Evolutionary conservation across 2,888 invertebrate species (phyloP).

Genomic region (Stegana nigrithorax): DNA sequence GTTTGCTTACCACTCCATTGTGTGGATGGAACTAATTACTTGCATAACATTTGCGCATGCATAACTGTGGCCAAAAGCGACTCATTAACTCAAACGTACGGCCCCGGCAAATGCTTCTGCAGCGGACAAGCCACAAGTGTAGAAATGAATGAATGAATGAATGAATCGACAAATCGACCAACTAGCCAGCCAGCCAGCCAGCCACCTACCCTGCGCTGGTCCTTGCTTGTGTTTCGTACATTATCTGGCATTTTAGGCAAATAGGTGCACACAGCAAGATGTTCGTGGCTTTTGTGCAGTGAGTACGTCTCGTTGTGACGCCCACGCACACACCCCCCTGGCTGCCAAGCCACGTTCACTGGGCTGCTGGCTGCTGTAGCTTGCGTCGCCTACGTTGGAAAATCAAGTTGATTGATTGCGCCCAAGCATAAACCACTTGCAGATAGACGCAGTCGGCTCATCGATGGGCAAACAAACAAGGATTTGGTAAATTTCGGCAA

Average conservation of each 20-base stretch:
- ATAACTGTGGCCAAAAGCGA: constrained; percentile 13
- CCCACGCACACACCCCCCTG: neutral
- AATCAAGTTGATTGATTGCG: constrained; percentile 36
- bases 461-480: constrained; percentile 11
- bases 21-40: constrained; percentile 42
- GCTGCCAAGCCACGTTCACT: neutral
- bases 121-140: constrained; percentile 4
- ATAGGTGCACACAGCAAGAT: neutral
- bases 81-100: constrained; percentile 31
- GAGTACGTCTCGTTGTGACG: neutral
- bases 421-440: neutral
- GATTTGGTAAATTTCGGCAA: constrained; percentile 16
- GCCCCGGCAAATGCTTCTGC: constrained; percentile 14
- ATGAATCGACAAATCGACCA: neutral
- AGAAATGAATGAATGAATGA: constrained; percentile 10
- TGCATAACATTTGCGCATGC: constrained; percentile 44
- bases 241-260: neutral
- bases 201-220: no score
- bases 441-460: neutral
- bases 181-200: no score
- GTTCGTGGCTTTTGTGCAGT: neutral
- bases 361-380: no score
- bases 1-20: no score
- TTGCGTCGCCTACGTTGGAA: no score
- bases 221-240: neutral